Conservation (phyloP, 2,888 invertebrate species). For the Dascillus cervinus region DNA sequence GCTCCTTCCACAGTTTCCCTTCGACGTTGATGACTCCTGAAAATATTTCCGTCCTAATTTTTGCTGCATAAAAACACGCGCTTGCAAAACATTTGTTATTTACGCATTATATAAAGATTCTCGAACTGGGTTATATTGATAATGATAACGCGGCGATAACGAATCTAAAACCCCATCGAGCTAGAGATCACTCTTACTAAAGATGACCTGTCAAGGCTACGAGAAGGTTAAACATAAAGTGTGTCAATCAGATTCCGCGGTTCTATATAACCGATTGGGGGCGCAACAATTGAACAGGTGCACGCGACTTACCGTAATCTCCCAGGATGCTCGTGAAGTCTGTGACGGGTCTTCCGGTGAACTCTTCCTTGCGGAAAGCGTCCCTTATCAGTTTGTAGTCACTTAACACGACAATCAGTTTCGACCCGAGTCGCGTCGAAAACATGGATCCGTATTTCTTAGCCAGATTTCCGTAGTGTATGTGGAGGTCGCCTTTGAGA, state of each 20-base stretch:
- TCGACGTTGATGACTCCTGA: conserved; percentile 85
- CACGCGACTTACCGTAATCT: conserved; percentile 72
- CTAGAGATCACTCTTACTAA: conserved; percentile 32
- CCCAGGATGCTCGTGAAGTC: conserved; percentile 80
- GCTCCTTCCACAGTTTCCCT: conserved; percentile 85
- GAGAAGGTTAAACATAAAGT: conserved; percentile 26
- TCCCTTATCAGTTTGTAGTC: conserved; percentile 81
- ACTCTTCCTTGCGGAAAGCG: conserved; percentile 77
- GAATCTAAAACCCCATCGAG: conserved; percentile 8
- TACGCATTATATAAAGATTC: conserved; percentile 4
- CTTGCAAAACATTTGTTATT: background rate
- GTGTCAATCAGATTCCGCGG: conserved; percentile 32
- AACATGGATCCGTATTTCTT: conserved; percentile 75
- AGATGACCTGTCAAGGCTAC: conserved; percentile 37
- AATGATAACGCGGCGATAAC: conserved; percentile 7
- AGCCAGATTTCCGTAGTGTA: conserved; percentile 69
- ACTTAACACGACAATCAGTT: conserved; percentile 77
- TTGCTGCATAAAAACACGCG: no score
- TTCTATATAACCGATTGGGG: conserved; percentile 13
- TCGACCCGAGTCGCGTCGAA: conserved; percentile 72
- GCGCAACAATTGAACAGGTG: conserved; percentile 19
- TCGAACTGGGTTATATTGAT: conserved; percentile 19
- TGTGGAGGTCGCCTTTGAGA: conserved; percentile 68
- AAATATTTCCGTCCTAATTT: conserved; percentile 15
- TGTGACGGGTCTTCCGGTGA: conserved; percentile 80